Percentiles rank a stretch among this genome's conserved stretches.
Conservation (phyloP, 2,113 vertebrate species). For the Eira barbara region DNA sequence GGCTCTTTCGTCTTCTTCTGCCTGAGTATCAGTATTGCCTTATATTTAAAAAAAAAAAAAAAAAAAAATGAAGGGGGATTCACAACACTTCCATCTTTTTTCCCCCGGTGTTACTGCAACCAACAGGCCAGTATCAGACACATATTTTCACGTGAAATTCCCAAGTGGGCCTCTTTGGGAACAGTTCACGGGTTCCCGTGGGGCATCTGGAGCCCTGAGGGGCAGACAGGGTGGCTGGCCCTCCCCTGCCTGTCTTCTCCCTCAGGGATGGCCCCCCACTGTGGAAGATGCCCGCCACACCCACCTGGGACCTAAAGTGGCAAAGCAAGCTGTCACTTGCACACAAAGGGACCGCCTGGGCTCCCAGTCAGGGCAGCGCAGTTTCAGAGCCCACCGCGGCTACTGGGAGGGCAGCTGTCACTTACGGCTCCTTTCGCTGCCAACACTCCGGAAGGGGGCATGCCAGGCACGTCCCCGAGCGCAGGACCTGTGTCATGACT, state of each 20-base stretch:
- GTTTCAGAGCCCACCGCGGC: fast-evolving
- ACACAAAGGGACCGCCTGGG: neutral
- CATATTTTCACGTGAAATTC: too few relatives aligned
- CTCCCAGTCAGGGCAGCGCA: fast-evolving
- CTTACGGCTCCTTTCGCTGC: fast-evolving
- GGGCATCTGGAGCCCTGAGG: fast-evolving
- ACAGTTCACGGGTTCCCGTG: fast-evolving
- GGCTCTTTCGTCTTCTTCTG: constrained; percentile 88
- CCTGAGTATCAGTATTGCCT: constrained; percentile 88
- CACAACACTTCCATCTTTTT: neutral
- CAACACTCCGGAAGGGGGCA: neutral
- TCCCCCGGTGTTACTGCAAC: neutral
- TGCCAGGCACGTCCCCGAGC: fast-evolving
- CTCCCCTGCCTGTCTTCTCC: neutral
- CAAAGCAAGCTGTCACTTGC: fast-evolving
- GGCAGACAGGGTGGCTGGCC: neutral
- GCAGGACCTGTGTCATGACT: neutral
- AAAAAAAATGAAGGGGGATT: neutral
- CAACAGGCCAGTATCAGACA: neutral
- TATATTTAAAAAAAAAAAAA: constrained; percentile 11
- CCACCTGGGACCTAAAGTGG: too few relatives aligned
- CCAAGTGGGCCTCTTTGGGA: neutral
- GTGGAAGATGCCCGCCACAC: fast-evolving
- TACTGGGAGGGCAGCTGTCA: neutral
- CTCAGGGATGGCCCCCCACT: neutral